Evolutionary conservation across 2,797 vertebrate species (phyloP).

Genomic region (Pangasius krempfi): DNA sequence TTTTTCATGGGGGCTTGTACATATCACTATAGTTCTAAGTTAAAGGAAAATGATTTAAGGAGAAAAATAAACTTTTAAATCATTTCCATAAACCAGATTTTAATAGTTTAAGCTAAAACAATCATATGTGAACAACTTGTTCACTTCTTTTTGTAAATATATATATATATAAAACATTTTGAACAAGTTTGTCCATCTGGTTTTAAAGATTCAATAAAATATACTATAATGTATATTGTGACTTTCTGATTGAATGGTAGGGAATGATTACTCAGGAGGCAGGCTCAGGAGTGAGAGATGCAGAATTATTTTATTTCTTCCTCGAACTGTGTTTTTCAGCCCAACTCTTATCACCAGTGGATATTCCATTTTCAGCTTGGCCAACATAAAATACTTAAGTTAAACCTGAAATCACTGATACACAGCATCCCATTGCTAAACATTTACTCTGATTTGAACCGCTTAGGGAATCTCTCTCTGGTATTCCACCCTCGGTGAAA

Average conservation of each 20-base stretch:
- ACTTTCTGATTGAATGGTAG: neutral
- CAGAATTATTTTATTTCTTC: neutral
- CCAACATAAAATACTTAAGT: neutral
- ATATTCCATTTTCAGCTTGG: neutral
- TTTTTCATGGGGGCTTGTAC: neutral
- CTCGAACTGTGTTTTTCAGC: neutral
- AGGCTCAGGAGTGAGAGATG: neutral
- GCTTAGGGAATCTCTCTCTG: neutral
- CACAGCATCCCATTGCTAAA: neutral
- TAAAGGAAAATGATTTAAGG: neutral
- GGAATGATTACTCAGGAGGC: neutral
- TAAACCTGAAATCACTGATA: neutral
- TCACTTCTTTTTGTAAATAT: constrained; percentile 24
- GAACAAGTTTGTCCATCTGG: neutral
- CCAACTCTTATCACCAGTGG: neutral
- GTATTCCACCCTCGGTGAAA: neutral
- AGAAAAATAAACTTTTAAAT: too few species aligned
- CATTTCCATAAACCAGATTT: neutral
- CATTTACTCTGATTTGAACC: neutral
- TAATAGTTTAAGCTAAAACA: neutral
- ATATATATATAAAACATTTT: neutral
- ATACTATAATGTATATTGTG: neutral
- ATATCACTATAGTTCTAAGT: neutral
- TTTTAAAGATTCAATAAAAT: constrained; percentile 47
- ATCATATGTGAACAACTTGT: neutral